These are phyloP conservation scores for Aptenodytes patagonicus DNA, from an alignment of 2,113 vertebrate genomes.

Conservation along the genomic window DNA sequence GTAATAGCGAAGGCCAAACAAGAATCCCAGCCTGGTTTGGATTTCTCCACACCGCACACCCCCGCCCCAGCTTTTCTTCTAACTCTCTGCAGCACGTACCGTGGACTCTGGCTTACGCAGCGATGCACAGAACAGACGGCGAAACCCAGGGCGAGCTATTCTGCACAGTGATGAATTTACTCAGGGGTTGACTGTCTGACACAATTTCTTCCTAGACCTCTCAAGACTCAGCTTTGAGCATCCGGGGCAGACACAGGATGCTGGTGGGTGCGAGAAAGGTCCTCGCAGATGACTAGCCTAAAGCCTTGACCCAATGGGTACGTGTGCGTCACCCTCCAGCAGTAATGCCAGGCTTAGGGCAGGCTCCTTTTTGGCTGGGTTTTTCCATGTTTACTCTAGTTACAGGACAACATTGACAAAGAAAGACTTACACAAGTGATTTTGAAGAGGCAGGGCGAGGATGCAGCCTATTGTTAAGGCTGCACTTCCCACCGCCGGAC, in stretches of 20 bases:
- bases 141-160: not conserved
- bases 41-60: not conserved
- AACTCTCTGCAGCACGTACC: not conserved
- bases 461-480: not conserved
- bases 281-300: not conserved
- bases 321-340: not conserved
- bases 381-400: slow-evolving; percentile 19
- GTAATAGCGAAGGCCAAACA: not conserved
- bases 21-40: not conserved
- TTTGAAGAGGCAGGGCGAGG: not conserved
- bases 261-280: slow-evolving; percentile 54
- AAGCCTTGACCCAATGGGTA: not conserved
- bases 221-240: not conserved
- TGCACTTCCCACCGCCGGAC: not conserved
- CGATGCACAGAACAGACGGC: accelerated
- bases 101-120: accelerated
- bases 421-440: not conserved
- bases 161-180: not conserved
- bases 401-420: slow-evolving; percentile 10
- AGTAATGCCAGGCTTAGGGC: not conserved
- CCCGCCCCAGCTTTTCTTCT: not conserved
- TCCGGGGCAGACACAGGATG: slow-evolving; percentile 20
- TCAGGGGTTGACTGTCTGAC: not conserved
- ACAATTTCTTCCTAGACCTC: not conserved
- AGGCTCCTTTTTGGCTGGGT: not conserved